phyloP scores from a whole-genome alignment of 92 coral and sea anemone species.

The Siderastrea siderea region DNA sequence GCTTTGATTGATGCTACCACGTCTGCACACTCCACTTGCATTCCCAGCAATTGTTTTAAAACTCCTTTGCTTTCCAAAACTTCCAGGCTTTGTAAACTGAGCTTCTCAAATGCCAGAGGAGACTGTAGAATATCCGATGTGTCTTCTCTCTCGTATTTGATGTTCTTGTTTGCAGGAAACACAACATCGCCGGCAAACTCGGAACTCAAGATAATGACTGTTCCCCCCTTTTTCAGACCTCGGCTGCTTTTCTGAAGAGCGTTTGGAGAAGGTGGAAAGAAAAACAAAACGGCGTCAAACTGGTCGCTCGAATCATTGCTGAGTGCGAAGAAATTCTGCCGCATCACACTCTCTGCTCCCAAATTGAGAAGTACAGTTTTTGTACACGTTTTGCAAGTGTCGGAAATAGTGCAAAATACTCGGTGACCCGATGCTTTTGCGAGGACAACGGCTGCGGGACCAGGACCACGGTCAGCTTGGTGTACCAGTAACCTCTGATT shows the following conservation, averaged over 20 bases:
- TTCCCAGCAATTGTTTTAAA: constrained; percentile 27
- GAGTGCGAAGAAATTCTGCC: constrained; percentile 4
- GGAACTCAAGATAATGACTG: constrained; percentile 15
- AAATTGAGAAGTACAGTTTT: constrained; percentile 17
- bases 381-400: constrained; percentile 12
- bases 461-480: constrained; percentile 67
- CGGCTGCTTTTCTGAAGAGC: constrained; percentile 18
- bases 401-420: constrained; percentile 54
- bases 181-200: constrained; percentile 25
- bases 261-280: constrained; percentile 26
- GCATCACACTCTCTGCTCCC: constrained; percentile 45
- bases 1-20: neutral
- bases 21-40: constrained; percentile 1
- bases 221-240: constrained; percentile 44
- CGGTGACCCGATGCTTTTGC: constrained; percentile 62
- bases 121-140: constrained; percentile 20
- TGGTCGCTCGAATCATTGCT: neutral
- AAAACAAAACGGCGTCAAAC: constrained; percentile 52
- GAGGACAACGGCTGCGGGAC: constrained; percentile 59
- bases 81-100: constrained; percentile 28
- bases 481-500: constrained; percentile 36
- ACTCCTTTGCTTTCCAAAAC: constrained; percentile 32
- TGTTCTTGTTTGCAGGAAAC: constrained; percentile 12
- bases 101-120: constrained; percentile 30
- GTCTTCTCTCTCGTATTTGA: constrained; percentile 24